phyloP scores from a whole-genome alignment of 35 echinoderm and acorn worm species.

The Apostichopus californicus region DNA sequence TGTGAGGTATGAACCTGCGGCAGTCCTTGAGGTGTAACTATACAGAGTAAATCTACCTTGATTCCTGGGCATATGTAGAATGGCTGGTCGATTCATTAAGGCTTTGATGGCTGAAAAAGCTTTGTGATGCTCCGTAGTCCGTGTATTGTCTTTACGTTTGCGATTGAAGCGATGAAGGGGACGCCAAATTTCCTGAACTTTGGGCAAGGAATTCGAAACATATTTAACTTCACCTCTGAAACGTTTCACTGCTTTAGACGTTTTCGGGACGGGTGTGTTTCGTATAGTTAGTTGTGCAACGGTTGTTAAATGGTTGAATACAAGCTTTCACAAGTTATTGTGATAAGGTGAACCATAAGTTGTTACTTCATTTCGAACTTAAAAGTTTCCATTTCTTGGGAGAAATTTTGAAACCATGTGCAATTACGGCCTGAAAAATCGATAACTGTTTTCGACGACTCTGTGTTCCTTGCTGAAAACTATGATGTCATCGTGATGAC shows the following conservation, averaged over 20 bases:
- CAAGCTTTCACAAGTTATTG: background rate
- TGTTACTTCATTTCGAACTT: slow-evolving; percentile 22
- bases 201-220: slow-evolving; percentile 51
- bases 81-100: slow-evolving; percentile 44
- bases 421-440: background rate
- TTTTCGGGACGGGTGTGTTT: slow-evolving; percentile 13
- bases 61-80: slow-evolving; percentile 47
- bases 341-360: slow-evolving; percentile 55
- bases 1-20: slow-evolving; percentile 53
- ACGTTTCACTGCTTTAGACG: slow-evolving; percentile 45
- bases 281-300: slow-evolving; percentile 39
- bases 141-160: slow-evolving; percentile 37
- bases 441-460: slow-evolving; percentile 28
- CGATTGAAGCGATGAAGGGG: background rate
- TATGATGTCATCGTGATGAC: slow-evolving; percentile 66
- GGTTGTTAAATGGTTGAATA: background rate
- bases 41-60: slow-evolving; percentile 50
- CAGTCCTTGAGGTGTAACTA: slow-evolving; percentile 53
- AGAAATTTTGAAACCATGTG: slow-evolving; percentile 46
- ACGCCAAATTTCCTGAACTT: slow-evolving; percentile 51
- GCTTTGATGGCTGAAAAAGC: slow-evolving; percentile 49
- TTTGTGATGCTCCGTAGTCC: slow-evolving; percentile 42
- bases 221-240: slow-evolving; percentile 60
- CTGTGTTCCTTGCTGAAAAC: slow-evolving; percentile 32
- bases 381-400: slow-evolving; percentile 55